phyloP scores from a whole-genome alignment of 2,113 vertebrate species.

The Microtus oregoni region DNA sequence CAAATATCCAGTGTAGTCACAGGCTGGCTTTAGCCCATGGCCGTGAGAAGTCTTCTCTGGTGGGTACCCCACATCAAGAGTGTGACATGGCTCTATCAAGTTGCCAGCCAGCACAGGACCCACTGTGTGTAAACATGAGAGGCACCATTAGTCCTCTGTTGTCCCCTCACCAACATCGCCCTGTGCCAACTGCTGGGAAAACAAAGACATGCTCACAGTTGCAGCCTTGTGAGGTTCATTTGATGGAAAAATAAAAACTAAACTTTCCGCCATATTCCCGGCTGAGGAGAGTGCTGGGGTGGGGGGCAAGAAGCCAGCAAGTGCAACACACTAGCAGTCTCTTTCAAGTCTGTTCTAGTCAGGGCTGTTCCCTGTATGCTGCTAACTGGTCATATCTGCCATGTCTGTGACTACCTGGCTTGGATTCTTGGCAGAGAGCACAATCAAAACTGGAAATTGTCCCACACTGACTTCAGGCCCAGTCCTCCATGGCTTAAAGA shows the following conservation, averaged over 20 bases:
- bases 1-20: not conserved
- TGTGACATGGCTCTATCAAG: not conserved
- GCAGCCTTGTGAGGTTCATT: not conserved
- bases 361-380: not conserved
- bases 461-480: not conserved
- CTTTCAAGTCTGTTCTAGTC: not conserved
- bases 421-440: slow-evolving; percentile 12
- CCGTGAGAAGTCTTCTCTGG: not conserved
- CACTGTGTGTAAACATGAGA: not conserved
- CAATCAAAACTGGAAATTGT: not conserved
- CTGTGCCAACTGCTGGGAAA: not conserved
- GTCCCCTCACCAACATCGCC: not conserved
- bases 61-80: not conserved
- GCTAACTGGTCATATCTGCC: not conserved
- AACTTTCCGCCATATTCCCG: not conserved
- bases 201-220: not conserved
- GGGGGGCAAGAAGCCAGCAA: not conserved
- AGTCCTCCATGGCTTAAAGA: not conserved
- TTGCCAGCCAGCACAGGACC: not conserved
- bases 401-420: not conserved
- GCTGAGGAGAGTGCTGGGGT: not conserved
- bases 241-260: not conserved
- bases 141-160: not conserved
- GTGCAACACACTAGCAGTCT: fast-evolving
- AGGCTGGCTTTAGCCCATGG: not conserved